A percentile compares a stretch with the other conserved stretches of the same genome.
phyloP scores from a whole-genome alignment of 1,140 invertebrate species.

The Aplysia californica region DNA sequence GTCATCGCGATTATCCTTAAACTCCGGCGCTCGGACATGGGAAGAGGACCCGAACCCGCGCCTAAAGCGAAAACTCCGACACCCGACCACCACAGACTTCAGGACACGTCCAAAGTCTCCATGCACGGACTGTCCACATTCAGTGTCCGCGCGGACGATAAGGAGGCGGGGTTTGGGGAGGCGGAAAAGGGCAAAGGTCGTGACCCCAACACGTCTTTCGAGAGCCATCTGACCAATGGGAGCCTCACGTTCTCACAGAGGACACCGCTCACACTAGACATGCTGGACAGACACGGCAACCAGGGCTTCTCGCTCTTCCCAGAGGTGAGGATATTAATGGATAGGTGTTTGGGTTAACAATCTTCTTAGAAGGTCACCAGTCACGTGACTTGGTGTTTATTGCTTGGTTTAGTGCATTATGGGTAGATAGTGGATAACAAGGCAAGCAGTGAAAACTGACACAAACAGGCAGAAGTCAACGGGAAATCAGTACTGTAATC shows the following conservation, averaged over 20 bases:
- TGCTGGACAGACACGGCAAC: background rate
- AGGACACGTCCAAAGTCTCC: background rate
- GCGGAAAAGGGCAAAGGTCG: background rate
- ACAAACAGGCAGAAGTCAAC: too few species aligned
- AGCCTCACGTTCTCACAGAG: background rate
- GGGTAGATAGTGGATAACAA: too few species aligned
- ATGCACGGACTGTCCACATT: background rate
- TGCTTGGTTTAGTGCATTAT: too few species aligned
- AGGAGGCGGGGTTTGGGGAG: background rate
- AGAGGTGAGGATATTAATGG: slow-evolving; percentile 12
- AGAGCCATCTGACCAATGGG: background rate
- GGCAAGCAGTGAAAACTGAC: too few species aligned
- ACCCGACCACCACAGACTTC: background rate
- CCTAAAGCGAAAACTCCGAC: background rate
- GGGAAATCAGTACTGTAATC: too few species aligned
- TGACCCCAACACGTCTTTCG: background rate
- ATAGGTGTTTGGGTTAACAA: too few species aligned
- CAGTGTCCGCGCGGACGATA: background rate
- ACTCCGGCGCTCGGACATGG: slow-evolving; percentile 18
- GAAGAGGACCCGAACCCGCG: background rate
- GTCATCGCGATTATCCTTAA: slow-evolving; percentile 32
- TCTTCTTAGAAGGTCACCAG: too few species aligned
- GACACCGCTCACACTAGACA: background rate
- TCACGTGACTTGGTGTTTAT: too few species aligned
- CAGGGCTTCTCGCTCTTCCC: background rate